phyloP scores from a whole-genome alignment of 1,140 invertebrate species.

The Calephelis nemesis region DNA sequence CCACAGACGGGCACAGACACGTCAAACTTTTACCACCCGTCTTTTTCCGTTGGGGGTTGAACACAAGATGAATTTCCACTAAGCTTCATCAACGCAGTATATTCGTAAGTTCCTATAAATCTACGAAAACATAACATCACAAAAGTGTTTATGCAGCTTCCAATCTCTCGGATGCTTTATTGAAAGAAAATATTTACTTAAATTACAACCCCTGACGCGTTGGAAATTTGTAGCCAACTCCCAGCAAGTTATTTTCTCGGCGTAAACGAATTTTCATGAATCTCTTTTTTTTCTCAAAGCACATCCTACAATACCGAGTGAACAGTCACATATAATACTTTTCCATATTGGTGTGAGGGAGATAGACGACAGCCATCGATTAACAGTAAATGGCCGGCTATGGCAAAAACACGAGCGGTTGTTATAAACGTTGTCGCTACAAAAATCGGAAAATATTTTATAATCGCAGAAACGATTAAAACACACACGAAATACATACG shows the following conservation, averaged over 20 bases:
- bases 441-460: background rate
- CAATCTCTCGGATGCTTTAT: slow-evolving; percentile 6
- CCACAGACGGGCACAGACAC: no score
- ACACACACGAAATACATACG: no score
- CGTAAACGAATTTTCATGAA: slow-evolving; percentile 16
- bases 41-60: no score
- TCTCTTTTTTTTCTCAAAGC: slow-evolving; percentile 12
- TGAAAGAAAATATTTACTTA: slow-evolving; percentile 14
- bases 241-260: slow-evolving; percentile 7
- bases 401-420: slow-evolving; percentile 16
- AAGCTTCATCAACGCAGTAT: no score
- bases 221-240: slow-evolving; percentile 17
- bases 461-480: no score
- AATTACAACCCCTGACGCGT: slow-evolving; percentile 12
- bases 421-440: background rate
- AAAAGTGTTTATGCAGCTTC: slow-evolving; percentile 5
- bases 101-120: background rate
- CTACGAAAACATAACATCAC: background rate
- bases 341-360: background rate
- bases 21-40: no score
- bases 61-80: no score
- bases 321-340: slow-evolving; percentile 1
- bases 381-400: slow-evolving; percentile 19
- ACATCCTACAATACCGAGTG: slow-evolving; percentile 12
- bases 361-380: slow-evolving; percentile 15